These are phyloP conservation scores for Illadopsis cleaveri DNA, from an alignment of 2,113 vertebrate genomes.

Conservation along the genomic window DNA sequence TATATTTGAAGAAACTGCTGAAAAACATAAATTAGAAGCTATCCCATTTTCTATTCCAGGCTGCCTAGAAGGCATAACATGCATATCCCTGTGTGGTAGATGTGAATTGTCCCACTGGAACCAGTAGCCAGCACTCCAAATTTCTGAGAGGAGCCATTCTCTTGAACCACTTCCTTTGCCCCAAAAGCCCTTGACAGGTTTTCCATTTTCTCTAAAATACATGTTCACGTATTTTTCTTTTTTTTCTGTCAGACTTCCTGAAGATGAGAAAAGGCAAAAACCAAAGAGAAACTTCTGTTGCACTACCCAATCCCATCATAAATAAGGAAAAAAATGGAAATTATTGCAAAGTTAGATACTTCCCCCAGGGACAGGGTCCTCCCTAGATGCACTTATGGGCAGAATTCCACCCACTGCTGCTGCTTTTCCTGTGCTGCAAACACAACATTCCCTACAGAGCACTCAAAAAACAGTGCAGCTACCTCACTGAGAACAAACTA, in stretches of 20 bases:
- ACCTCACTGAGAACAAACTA: not conserved
- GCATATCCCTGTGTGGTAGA: not conserved
- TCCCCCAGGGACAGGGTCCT: not conserved
- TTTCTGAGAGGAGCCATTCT: not conserved
- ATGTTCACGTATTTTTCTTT: accelerated
- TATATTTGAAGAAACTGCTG: not conserved
- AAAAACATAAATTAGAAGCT: not conserved
- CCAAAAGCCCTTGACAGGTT: not conserved
- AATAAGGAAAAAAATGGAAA: not conserved
- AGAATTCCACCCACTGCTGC: not conserved
- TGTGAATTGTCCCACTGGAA: not conserved
- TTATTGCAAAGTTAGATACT: not conserved
- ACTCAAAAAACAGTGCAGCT: accelerated
- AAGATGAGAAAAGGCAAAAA: not conserved
- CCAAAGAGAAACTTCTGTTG: not conserved
- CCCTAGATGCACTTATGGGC: no score
- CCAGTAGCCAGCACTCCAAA: not conserved
- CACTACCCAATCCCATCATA: not conserved
- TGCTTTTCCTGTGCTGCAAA: not conserved
- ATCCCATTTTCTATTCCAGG: not conserved
- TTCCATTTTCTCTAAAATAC: not conserved
- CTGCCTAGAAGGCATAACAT: not conserved
- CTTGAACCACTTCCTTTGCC: not conserved
- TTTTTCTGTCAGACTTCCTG: accelerated
- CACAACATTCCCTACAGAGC: not conserved